Base-by-base conservation (phyloP, 1,140 invertebrate species). In the Bathynomus jamesi region DNA sequence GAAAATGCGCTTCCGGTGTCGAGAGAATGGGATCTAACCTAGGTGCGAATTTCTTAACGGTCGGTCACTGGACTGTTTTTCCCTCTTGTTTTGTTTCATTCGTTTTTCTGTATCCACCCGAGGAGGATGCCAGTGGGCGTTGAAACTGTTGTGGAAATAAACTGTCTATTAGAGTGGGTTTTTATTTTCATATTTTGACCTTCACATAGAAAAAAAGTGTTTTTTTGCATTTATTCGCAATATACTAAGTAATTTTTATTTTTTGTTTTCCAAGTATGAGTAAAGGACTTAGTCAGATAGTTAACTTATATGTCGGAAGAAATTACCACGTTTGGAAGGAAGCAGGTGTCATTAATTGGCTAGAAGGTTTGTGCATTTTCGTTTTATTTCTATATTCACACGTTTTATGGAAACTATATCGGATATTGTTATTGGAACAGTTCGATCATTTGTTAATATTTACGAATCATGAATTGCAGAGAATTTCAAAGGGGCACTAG, bases 261-360 rank as follows among this genome's bases (percentile, higher is more conserved):
- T 4, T 25, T 24, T 27, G n/a, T 4, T 27, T 62, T 62, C 61
- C 24, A 61, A 90, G 88, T 78, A 86, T 87, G 81, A 85, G 88
- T 28, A 82, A 85, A 61, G 86, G 89, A 27, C 79, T 95, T 40
- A 85, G 86, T 70, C 89, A 91, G 75, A 79, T 95, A 31, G 86
- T 91, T 73, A 82, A 84, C 67, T 82, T 95, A 28, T 94, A 93
- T 80, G 85, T 93, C 11, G 86, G 85, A 61, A 86, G 92, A 64
- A 87, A 86, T 76, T 88, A 87, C 79, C 86, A 90, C 76, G 83
- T 92, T 24, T 95, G 92, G 92, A 92, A 92, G 79, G 88, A 91
- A 76, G 82, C 86, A 31, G 87, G 88, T 69, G 83, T 93, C 61
- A 80, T 94, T n/a, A 82, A 85, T 0, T 95, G 92, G 91, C 80